Base-by-base conservation (phyloP, 2,888 invertebrate species). In the Apamea sordens region DNA sequence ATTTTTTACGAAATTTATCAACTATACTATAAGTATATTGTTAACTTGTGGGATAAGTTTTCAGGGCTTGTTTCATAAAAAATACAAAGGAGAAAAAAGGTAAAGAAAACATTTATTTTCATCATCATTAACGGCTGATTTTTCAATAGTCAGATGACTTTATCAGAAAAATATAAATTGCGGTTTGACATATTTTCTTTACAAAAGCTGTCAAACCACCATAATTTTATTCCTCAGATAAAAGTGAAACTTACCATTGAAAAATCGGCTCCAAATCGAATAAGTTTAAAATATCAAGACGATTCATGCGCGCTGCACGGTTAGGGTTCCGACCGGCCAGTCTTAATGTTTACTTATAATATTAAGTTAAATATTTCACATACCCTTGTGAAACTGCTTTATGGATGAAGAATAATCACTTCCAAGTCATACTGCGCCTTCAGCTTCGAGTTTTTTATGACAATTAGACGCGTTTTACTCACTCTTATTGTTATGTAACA, bases 351-450 rank as follows among this genome's bases (percentile, higher is more conserved):
- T 96, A 96, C 97, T 95, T 97, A 96, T 96, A 96, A 96, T 96
- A 97, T 97, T 96, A 96, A 95, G 95, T 94, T 96, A 97, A 96
- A 96, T 96, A 96, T 97, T 97, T 97, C 96, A 96, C 97, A 96
- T 94, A 93, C 90, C 91, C 93, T 94, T 94, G 97, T 96, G 96
- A 97, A 96, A 96, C 95, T 95, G 94, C 95, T 96, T 96, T 96
- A 96, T 96, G 96, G 95, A 93, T 95, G 94, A 95, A 95, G 95
- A 96, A 96, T 96, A 84, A 96, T 96, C 95, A 95, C 95, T 96
- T 95, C 95, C 94, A 96, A 96, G 95, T 95, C 95, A 94, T 95
- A 93, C 95, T 93, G 93, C 93, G 94, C 88, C 85, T 94, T 92
- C 92, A 93, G 93, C 90, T 89, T 88, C 92, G 92, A 92, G 96